Evolutionary conservation across 2,113 vertebrate genomes (phyloP).

Genomic region (Malaclemys terrapin): DNA sequence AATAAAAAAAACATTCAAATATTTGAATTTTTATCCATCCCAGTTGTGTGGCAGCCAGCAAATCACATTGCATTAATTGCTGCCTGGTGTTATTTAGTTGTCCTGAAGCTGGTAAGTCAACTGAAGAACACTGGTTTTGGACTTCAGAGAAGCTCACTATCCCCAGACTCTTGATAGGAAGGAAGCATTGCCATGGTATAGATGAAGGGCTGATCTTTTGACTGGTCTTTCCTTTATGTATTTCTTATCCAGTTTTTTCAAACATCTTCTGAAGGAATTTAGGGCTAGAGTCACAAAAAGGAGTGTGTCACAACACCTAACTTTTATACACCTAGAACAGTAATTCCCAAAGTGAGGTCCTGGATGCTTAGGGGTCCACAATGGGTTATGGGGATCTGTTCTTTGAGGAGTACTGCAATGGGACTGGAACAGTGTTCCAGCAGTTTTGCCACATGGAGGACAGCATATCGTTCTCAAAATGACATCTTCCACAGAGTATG

Average conservation of each 20-base stretch:
- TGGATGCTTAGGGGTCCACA: not conserved
- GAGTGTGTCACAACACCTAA: not conserved
- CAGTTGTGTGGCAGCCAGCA: not conserved
- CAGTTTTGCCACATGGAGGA: too few relatives aligned
- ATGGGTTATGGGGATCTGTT: not conserved
- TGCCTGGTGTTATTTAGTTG: not conserved
- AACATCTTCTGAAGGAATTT: not conserved
- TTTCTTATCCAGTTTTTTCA: not conserved
- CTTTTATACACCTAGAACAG: not conserved
- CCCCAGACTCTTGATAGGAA: fast-evolving
- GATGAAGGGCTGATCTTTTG: fast-evolving
- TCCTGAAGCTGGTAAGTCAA: not conserved
- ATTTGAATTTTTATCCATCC: not conserved
- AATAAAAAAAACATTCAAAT: not conserved
- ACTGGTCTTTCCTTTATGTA: not conserved
- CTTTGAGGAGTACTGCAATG: not conserved
- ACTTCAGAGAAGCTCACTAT: not conserved
- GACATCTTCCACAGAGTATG: not conserved
- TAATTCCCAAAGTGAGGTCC: not conserved
- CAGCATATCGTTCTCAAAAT: not conserved
- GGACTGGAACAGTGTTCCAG: not conserved
- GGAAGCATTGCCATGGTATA: not conserved
- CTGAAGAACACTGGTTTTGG: not conserved
- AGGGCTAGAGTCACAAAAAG: not conserved
- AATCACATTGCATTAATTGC: not conserved